phyloP scores from a whole-genome alignment of 1,140 invertebrate genomes.

The Ceratoteleas bidentatus region DNA sequence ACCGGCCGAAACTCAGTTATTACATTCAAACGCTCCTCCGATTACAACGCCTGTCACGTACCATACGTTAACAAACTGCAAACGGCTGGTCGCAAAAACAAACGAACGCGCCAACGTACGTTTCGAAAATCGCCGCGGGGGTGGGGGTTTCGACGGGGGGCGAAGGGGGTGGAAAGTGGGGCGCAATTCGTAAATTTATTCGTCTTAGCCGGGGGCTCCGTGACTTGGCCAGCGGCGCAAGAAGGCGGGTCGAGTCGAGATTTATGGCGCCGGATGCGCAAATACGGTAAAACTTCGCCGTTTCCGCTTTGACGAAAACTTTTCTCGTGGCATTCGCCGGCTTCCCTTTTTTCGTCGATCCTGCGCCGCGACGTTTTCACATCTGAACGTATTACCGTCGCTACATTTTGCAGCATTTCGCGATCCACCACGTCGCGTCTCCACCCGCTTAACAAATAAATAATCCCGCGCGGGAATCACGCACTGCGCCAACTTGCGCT shows the following conservation, averaged over 20 bases:
- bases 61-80: no score
- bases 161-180: slow-evolving; percentile 28
- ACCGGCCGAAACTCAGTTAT: no score
- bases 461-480: slow-evolving; percentile 32
- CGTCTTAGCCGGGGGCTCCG: slow-evolving; percentile 47
- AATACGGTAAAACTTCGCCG: slow-evolving; percentile 74
- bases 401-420: slow-evolving; percentile 64
- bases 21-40: no score
- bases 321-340: slow-evolving; percentile 64
- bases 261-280: slow-evolving; percentile 72
- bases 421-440: slow-evolving; percentile 55
- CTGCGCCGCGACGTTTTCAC: slow-evolving; percentile 58
- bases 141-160: no score
- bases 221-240: slow-evolving; percentile 60
- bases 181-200: slow-evolving; percentile 68
- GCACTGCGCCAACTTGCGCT: slow-evolving; percentile 24
- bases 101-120: no score
- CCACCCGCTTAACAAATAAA: slow-evolving; percentile 47
- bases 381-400: slow-evolving; percentile 64
- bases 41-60: no score
- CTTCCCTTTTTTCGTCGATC: slow-evolving; percentile 43
- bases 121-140: no score
- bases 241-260: slow-evolving; percentile 64
- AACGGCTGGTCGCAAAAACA: no score
- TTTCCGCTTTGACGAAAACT: slow-evolving; percentile 71